phyloP scores from a whole-genome alignment of 2,888 invertebrate species.

The Allacma fusca region DNA sequence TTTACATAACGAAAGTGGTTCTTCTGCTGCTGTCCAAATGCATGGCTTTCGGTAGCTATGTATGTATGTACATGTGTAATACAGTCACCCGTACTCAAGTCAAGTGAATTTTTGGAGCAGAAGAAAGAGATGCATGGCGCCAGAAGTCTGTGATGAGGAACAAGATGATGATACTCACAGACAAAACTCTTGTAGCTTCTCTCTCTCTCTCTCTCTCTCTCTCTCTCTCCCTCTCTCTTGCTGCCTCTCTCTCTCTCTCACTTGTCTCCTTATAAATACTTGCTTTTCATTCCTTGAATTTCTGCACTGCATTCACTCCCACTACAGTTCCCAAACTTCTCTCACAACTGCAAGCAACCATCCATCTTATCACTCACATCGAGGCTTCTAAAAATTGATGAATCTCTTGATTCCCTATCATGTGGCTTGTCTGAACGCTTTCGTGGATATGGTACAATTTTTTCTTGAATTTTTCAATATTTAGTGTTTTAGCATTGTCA shows the following conservation, averaged over 20 bases:
- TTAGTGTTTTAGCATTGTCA: too few species aligned
- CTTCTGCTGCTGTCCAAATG: background rate
- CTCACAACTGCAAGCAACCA: slow-evolving; percentile 13
- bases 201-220: slow-evolving; percentile 28
- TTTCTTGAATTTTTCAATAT: background rate
- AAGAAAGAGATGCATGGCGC: slow-evolving; percentile 58
- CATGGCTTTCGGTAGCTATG: background rate
- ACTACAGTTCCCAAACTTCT: background rate
- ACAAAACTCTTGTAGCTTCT: slow-evolving; percentile 41
- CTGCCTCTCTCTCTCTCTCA: slow-evolving; percentile 30
- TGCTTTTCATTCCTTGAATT: slow-evolving; percentile 19
- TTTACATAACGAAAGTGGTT: background rate
- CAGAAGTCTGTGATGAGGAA: slow-evolving; percentile 59
- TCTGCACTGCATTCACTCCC: slow-evolving; percentile 5
- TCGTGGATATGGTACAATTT: background rate
- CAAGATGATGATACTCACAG: slow-evolving; percentile 54
- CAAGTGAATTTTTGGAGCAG: slow-evolving; percentile 54
- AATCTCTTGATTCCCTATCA: background rate
- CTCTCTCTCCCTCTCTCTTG: slow-evolving; percentile 29
- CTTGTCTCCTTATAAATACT: slow-evolving; percentile 16
- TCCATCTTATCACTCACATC: slow-evolving; percentile 21
- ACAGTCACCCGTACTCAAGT: slow-evolving; percentile 43
- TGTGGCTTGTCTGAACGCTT: background rate
- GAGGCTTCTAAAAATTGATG: slow-evolving; percentile 7
- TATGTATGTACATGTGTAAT: slow-evolving; percentile 8